Conservation (phyloP, 1,140 invertebrate genomes). For the Reticulitermes speratus region DNA sequence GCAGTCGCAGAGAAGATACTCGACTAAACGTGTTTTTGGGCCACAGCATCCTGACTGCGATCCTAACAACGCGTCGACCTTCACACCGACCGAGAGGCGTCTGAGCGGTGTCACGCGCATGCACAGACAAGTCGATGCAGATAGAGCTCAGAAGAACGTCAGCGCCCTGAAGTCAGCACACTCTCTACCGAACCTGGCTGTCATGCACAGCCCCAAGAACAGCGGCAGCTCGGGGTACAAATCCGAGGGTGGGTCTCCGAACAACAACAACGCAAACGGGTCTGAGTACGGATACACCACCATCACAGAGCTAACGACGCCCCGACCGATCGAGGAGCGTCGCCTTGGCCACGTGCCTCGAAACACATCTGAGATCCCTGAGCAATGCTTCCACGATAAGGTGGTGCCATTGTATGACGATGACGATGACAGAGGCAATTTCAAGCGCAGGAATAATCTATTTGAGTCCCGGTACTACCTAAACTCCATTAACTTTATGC, state of each 20-base stretch:
- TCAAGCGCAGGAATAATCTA: not conserved
- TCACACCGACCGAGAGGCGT: not conserved
- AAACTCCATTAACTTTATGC: constrained; percentile 60
- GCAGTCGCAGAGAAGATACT: too few species aligned
- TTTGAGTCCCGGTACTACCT: constrained; percentile 51
- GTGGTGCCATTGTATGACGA: not conserved
- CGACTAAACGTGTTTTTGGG: not conserved
- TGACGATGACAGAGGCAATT: not conserved
- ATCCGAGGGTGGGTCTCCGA: constrained; percentile 43
- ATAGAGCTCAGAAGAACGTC: not conserved
- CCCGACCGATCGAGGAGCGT: constrained; percentile 38
- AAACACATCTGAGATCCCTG: constrained; percentile 40
- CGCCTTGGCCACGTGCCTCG: constrained; percentile 37
- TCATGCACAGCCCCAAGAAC: constrained; percentile 34
- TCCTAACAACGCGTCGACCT: not conserved
- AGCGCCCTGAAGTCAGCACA: not conserved
- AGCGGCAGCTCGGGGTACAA: constrained; percentile 60
- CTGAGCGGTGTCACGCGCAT: not conserved
- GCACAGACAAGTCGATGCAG: not conserved
- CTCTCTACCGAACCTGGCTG: not conserved
- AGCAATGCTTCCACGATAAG: not conserved
- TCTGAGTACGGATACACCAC: constrained; percentile 51
- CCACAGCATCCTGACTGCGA: not conserved
- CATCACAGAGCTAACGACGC: constrained; percentile 51
- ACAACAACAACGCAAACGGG: constrained; percentile 34